Evolutionary conservation across 2,113 vertebrate genomes (phyloP).

Genomic region (Geococcyx californianus): DNA sequence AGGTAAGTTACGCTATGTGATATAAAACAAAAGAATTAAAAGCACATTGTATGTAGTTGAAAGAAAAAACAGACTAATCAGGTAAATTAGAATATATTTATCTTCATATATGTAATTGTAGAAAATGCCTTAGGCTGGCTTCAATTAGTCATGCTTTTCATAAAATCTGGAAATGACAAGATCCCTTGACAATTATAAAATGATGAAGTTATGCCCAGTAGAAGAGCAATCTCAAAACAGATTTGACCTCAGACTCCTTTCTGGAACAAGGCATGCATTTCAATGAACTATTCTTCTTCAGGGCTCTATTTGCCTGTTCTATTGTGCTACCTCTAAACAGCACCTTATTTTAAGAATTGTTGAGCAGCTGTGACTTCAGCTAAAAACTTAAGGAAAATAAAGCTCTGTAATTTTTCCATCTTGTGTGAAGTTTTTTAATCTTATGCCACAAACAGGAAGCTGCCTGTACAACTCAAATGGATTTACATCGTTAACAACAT

Average conservation of each 20-base stretch:
- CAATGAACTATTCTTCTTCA: conserved; percentile 28
- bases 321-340: conserved; percentile 28
- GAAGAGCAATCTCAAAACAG: conserved; percentile 49
- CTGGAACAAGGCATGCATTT: conserved; percentile 45
- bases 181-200: conserved; percentile 59
- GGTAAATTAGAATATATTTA: conserved; percentile 56
- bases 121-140: conserved; percentile 59
- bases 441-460: background rate
- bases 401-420: background rate
- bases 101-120: conserved; percentile 51
- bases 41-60: conserved; percentile 46
- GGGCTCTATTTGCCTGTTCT: conserved; percentile 13
- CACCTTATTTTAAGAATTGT: background rate
- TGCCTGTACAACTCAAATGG: background rate
- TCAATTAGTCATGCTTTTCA: conserved; percentile 64
- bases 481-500: background rate
- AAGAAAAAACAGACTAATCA: conserved; percentile 51
- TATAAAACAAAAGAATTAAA: conserved; percentile 58
- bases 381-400: background rate
- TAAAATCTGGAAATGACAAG: conserved; percentile 56
- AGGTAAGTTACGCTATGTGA: conserved; percentile 52
- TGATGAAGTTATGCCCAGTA: conserved; percentile 36
- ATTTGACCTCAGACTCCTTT: conserved; percentile 47
- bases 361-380: background rate
- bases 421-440: background rate